These are phyloP conservation scores for Festucalex cinctus DNA, from an alignment of 2,113 vertebrate species.

Conservation along the genomic window DNA sequence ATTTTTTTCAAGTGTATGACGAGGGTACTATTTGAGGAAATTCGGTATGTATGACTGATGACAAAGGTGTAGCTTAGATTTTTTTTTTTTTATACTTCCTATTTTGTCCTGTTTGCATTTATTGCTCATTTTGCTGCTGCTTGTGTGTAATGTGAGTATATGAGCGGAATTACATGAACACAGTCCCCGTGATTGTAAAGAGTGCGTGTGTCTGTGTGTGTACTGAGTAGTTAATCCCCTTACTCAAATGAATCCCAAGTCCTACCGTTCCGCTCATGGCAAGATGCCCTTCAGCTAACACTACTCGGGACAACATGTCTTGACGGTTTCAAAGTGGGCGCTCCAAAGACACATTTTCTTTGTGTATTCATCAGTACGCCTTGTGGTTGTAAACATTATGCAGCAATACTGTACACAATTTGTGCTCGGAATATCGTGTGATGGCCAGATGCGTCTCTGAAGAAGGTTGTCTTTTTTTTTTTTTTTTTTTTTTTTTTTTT, in stretches of 20 bases:
- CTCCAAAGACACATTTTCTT: conserved; percentile 63
- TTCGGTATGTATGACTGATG: conserved; percentile 5
- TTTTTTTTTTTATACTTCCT: not conserved
- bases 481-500: conserved; percentile 23
- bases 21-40: conserved; percentile 2
- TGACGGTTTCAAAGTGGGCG: conserved; percentile 34
- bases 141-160: conserved; percentile 43
- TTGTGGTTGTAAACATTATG: conserved; percentile 20
- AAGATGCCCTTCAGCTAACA: conserved; percentile 12
- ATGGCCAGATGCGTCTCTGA: conserved; percentile 5
- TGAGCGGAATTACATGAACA: conserved; percentile 34
- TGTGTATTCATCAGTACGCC: conserved; percentile 23
- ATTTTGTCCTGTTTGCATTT: conserved; percentile 13
- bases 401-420: conserved; percentile 53
- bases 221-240: conserved; percentile 26
- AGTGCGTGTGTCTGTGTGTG: not conserved
- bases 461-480: conserved; percentile 9
- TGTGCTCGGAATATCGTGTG: conserved; percentile 16
- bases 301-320: conserved; percentile 15
- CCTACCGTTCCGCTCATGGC: conserved; percentile 17
- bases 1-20: not conserved
- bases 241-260: conserved; percentile 9
- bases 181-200: conserved; percentile 33
- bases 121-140: conserved; percentile 47
- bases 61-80: not conserved